phyloP scores from a whole-genome alignment of 2,888 invertebrate genomes.

The Xestia ashworthii region DNA sequence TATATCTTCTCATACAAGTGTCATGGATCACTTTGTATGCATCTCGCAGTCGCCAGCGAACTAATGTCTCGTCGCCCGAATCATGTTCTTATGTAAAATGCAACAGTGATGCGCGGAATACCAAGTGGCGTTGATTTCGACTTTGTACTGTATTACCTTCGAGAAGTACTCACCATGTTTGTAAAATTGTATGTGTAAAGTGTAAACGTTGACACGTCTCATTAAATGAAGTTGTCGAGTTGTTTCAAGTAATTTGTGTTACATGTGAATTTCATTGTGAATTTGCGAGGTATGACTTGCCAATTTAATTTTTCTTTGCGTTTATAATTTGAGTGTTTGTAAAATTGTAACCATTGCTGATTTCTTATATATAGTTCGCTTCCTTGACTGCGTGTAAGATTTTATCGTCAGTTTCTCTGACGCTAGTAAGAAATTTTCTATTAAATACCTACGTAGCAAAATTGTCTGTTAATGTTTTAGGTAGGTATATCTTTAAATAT shows the following conservation, averaged over 20 bases:
- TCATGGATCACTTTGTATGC: constrained; percentile 76
- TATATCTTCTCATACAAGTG: constrained; percentile 64
- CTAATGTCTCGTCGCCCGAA: constrained; percentile 85
- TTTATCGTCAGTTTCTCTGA: background rate
- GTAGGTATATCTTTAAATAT: background rate
- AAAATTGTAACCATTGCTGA: constrained; percentile 1
- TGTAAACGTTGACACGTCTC: constrained; percentile 33
- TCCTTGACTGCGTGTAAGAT: background rate
- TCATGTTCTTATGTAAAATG: constrained; percentile 83
- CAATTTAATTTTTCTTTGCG: constrained; percentile 31
- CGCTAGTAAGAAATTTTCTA: background rate
- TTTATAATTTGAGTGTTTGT: constrained; percentile 14
- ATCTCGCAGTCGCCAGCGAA: constrained; percentile 75
- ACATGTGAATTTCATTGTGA: constrained; percentile 32
- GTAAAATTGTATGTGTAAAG: constrained; percentile 34
- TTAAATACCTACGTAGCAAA: background rate
- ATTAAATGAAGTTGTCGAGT: constrained; percentile 35
- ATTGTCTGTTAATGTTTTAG: background rate
- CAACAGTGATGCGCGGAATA: constrained; percentile 79
- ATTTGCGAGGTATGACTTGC: constrained; percentile 40
- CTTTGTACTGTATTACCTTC: constrained; percentile 49
- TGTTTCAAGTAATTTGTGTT: constrained; percentile 43
- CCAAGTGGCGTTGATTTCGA: constrained; percentile 67
- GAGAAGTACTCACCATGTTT: constrained; percentile 28
- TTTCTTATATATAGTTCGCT: background rate